Base-by-base conservation (phyloP, 1,140 invertebrate species). In the Drosophila suzukii region DNA sequence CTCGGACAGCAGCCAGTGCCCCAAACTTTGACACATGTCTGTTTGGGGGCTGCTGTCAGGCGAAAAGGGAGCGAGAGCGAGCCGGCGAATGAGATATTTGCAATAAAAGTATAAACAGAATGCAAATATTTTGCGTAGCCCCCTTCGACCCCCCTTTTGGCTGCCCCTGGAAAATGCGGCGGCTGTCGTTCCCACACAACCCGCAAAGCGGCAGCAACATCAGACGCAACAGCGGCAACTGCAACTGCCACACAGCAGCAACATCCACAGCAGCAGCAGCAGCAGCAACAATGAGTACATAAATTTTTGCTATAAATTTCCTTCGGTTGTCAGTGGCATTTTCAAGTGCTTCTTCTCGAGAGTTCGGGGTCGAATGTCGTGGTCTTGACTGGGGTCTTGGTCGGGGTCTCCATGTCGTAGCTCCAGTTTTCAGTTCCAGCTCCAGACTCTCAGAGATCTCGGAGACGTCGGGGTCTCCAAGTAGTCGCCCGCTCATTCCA, bases 281-380 rank as follows among this genome's bases (percentile, higher is more conserved):
- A 43, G 43, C 50, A 74, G 39, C 38, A 50, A 81, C 81, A 85
- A 81, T 59, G 43, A 79, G 74, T 81, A 77, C 81, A 85, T 85
- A 85, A 57, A 85, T 88, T 88, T 88, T 76, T 83, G 84, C 83
- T 83, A 88, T 86, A 86, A 86, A 86, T 86, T 86, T 88, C 71
- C 83, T 88, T 86, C 80, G 83, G 67, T 88, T 86, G 83, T 86
- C 84, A 86, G 83, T 86, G 83, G 83, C 83, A 86, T 82, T 79
- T 82, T 88, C 82, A 86, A 86, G 81, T 84, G 81, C 58, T 71
- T 47, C 51, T 58, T 43, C 73, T 47, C 17, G 15, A 41, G 68
- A 55, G 67, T 70, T 73, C 58, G 70, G 51, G 67, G 71, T 54
- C 58, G 66, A 71, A 70, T 70, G 66, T 71, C 66, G 39, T 65